These are phyloP conservation scores for Cricetomys ansorgei DNA, from an alignment of 2,113 vertebrate genomes.

Conservation along the genomic window DNA sequence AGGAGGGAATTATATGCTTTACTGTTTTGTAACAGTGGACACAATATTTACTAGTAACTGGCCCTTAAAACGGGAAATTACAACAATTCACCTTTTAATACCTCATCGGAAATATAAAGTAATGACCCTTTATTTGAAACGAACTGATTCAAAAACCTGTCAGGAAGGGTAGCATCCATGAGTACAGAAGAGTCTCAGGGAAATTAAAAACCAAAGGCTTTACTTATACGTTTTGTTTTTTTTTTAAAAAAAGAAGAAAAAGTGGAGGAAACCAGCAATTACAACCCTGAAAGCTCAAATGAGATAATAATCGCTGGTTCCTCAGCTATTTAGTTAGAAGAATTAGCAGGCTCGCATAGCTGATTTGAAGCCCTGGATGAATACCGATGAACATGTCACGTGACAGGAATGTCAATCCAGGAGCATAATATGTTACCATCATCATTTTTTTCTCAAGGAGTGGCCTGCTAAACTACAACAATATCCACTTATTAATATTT, in stretches of 20 bases:
- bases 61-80: conserved; percentile 61
- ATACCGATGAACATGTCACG: conserved; percentile 54
- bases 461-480: conserved; percentile 45
- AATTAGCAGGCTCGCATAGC: conserved; percentile 39
- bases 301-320: conserved; percentile 66
- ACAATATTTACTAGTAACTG: conserved; percentile 68
- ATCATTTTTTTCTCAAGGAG: neutral
- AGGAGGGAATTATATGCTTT: conserved; percentile 46
- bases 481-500: conserved; percentile 40
- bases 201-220: conserved; percentile 70
- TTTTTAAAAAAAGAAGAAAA: conserved; percentile 50
- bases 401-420: neutral
- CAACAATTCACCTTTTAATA: conserved; percentile 44
- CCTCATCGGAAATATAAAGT: conserved; percentile 46
- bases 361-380: conserved; percentile 46
- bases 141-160: conserved; percentile 13
- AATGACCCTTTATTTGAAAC: conserved; percentile 61
- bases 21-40: conserved; percentile 50
- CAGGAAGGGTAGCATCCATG: conserved; percentile 44
- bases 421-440: conserved; percentile 19
- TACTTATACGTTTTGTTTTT: conserved; percentile 63
- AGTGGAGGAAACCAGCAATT: conserved; percentile 64
- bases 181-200: conserved; percentile 7
- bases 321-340: conserved; percentile 69
- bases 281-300: conserved; percentile 63